phyloP scores from a whole-genome alignment of 2,797 vertebrate species.

The Odontamblyopus rebecca region DNA sequence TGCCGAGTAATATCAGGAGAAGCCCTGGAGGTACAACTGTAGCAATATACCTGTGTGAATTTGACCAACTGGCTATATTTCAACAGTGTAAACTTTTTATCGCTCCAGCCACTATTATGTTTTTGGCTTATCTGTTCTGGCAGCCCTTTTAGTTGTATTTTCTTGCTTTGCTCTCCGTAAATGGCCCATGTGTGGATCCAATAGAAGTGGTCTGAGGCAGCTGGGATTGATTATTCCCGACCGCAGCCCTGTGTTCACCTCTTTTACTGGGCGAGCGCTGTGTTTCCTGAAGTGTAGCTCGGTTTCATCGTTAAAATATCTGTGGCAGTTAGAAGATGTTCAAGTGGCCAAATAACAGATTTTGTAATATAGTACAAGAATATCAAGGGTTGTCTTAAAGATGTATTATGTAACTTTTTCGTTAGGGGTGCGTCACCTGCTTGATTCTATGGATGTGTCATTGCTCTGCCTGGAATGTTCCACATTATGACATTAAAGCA shows the following conservation, averaged over 20 bases:
- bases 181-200: slow-evolving; percentile 41
- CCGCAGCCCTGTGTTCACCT: slow-evolving; percentile 34
- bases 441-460: too few species aligned
- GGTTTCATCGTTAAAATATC: not conserved
- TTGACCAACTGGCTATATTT: slow-evolving; percentile 21
- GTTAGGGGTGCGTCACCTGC: too few species aligned
- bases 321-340: not conserved
- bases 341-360: not conserved
- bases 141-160: slow-evolving; percentile 18
- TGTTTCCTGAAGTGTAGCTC: slow-evolving; percentile 25
- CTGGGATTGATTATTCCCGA: slow-evolving; percentile 55
- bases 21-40: slow-evolving; percentile 41
- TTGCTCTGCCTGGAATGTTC: too few species aligned
- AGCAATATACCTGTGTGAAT: slow-evolving; percentile 20
- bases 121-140: slow-evolving; percentile 20
- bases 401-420: too few species aligned
- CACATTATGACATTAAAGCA: too few species aligned
- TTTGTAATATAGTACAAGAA: not conserved
- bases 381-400: not conserved
- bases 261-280: slow-evolving; percentile 36
- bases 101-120: slow-evolving; percentile 4
- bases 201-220: slow-evolving; percentile 45
- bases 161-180: slow-evolving; percentile 16
- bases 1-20: slow-evolving; percentile 50
- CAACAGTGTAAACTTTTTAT: slow-evolving; percentile 17